Conservation (phyloP, 2,888 invertebrate genomes). For the Spisula solida region DNA sequence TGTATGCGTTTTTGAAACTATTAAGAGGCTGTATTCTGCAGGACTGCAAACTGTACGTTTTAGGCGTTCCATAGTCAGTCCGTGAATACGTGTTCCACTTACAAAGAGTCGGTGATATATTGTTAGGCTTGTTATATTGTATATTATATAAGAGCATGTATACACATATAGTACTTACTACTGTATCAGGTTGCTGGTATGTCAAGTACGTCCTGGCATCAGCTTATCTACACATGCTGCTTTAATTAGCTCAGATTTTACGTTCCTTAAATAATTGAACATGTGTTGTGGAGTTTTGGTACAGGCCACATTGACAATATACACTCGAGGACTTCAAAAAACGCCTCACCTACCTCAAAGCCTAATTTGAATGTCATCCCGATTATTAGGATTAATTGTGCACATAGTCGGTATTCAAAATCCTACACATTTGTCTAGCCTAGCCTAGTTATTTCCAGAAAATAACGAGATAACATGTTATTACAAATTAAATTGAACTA, state of each 20-base stretch:
- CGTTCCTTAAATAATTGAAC: neutral
- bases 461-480: too few species aligned
- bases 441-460: too few species aligned
- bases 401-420: too few species aligned
- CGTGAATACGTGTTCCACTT: neutral
- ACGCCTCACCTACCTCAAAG: too few species aligned
- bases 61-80: neutral
- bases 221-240: neutral
- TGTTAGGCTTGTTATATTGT: neutral
- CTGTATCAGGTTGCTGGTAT: neutral
- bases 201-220: slow-evolving; percentile 12
- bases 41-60: too few species aligned
- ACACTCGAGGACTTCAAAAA: too few species aligned
- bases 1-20: too few species aligned
- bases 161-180: slow-evolving; percentile 5
- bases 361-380: too few species aligned
- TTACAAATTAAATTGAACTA: too few species aligned
- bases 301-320: neutral
- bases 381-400: too few species aligned
- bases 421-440: too few species aligned
- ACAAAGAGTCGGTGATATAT: neutral
- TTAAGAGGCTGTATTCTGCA: too few species aligned
- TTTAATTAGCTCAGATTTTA: neutral
- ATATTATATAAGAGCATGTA: neutral
- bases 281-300: neutral